phyloP scores from a whole-genome alignment of 2,888 invertebrate genomes.

The Troides oblongomaculatus region DNA sequence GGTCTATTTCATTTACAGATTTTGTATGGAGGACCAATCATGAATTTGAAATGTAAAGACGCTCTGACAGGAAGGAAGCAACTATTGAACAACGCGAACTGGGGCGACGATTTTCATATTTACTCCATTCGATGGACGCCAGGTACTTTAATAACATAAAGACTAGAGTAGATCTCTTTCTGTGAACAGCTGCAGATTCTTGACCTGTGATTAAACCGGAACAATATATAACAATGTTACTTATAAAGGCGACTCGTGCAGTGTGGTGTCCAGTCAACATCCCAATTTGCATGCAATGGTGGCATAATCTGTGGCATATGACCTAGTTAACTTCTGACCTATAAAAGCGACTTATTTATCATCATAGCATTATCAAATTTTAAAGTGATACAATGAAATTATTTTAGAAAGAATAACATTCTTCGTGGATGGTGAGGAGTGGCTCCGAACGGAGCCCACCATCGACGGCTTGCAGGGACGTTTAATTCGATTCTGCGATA shows the following conservation, averaged over 20 bases:
- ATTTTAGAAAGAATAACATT: slow-evolving; percentile 69
- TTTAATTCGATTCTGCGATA: slow-evolving; percentile 44
- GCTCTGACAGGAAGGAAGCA: slow-evolving; percentile 47
- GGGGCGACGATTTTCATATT: slow-evolving; percentile 82
- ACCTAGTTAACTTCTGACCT: too few species aligned
- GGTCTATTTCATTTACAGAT: slow-evolving; percentile 41
- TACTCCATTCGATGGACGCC: slow-evolving; percentile 84
- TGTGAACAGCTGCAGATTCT: too few species aligned
- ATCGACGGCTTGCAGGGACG: slow-evolving; percentile 51
- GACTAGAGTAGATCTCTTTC: too few species aligned
- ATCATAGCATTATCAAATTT: neutral
- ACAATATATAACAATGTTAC: too few species aligned
- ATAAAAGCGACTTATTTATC: too few species aligned
- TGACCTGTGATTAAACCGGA: too few species aligned
- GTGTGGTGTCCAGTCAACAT: too few species aligned
- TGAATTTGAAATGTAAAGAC: slow-evolving; percentile 58
- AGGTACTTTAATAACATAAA: slow-evolving; percentile 51
- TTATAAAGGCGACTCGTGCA: too few species aligned
- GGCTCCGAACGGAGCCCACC: slow-evolving; percentile 64
- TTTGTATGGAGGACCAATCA: slow-evolving; percentile 74
- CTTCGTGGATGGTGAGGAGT: slow-evolving; percentile 72
- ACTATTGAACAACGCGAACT: slow-evolving; percentile 42
- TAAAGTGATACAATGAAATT: neutral
- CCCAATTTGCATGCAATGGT: too few species aligned
- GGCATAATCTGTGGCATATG: too few species aligned